A percentile compares a stretch with the other conserved stretches of the same genome.
Evolutionary conservation across 2,888 invertebrate species (phyloP).

Genomic region (Podotricha telesiphe): DNA sequence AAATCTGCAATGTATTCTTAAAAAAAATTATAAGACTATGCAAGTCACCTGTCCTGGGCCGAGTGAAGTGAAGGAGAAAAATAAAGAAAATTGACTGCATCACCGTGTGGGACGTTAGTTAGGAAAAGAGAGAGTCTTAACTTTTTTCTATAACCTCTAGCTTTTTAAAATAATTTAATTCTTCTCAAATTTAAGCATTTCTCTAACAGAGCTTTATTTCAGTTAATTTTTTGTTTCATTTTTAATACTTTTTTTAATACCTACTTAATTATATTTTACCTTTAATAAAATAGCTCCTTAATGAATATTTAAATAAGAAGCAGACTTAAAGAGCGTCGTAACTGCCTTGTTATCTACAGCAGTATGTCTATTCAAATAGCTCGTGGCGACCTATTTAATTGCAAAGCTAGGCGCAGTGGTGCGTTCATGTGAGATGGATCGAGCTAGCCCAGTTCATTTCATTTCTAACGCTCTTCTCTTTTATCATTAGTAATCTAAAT

Average conservation of each 20-base stretch:
- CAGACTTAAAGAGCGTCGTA: constrained; percentile 8
- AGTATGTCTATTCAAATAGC: constrained; percentile 35
- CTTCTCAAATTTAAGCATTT: too few relatives aligned
- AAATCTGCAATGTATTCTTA: too few relatives aligned
- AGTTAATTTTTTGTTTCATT: not conserved
- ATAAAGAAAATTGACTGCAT: too few relatives aligned
- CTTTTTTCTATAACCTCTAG: too few relatives aligned
- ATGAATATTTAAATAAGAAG: constrained; percentile 1
- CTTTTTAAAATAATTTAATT: too few relatives aligned
- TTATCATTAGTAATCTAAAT: constrained; percentile 12
- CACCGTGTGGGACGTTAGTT: too few relatives aligned
- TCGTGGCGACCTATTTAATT: constrained; percentile 58
- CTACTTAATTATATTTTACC: not conserved
- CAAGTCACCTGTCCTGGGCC: too few relatives aligned
- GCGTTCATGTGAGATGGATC: constrained; percentile 60
- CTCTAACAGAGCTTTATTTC: too few relatives aligned
- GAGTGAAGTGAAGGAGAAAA: too few relatives aligned
- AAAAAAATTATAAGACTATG: too few relatives aligned
- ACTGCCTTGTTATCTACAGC: constrained; percentile 17
- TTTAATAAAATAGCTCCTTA: not conserved
- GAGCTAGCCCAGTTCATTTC: constrained; percentile 46
- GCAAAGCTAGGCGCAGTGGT: constrained; percentile 50
- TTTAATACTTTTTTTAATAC: not conserved
- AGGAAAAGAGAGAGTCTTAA: too few relatives aligned
- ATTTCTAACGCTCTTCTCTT: constrained; percentile 28